Evolutionary conservation across 2,888 invertebrate species (phyloP).

Genomic region (Stenodema calcarata): DNA sequence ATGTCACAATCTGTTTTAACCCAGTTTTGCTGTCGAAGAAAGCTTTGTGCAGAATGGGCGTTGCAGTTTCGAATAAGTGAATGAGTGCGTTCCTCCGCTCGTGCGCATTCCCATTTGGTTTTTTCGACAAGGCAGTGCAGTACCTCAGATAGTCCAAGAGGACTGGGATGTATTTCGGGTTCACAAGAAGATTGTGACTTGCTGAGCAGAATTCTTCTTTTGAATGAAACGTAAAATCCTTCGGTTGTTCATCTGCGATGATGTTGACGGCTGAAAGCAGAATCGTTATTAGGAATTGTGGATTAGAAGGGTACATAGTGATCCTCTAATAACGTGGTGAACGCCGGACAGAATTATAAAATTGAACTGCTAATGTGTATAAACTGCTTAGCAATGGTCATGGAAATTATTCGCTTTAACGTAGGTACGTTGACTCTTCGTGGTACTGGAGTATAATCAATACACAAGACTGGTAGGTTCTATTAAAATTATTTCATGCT

Average conservation of each 20-base stretch:
- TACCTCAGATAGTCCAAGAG: conserved; percentile 17
- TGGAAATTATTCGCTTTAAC: too few species aligned
- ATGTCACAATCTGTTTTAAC: neutral
- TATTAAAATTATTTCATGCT: too few species aligned
- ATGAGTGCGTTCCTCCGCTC: neutral
- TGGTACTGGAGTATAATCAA: too few species aligned
- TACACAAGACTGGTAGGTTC: too few species aligned
- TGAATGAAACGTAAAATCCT: neutral
- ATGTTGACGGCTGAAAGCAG: neutral
- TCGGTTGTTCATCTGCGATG: neutral
- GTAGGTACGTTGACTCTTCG: too few species aligned
- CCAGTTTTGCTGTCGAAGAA: conserved; percentile 27
- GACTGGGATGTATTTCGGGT: conserved; percentile 5
- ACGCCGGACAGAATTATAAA: too few species aligned
- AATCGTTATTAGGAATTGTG: neutral
- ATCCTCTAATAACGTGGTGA: neutral
- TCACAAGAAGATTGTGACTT: neutral
- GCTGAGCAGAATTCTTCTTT: conserved; percentile 27
- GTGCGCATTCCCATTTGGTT: neutral
- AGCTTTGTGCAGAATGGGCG: conserved; percentile 14
- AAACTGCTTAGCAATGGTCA: too few species aligned
- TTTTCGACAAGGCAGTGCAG: neutral
- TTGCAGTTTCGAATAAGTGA: neutral
- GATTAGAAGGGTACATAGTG: neutral
- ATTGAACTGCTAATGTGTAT: too few species aligned